Percentiles rank a stretch among this genome's conserved stretches.
Conservation (phyloP, 2,888 invertebrate species). For the Conchocele bisecta region DNA sequence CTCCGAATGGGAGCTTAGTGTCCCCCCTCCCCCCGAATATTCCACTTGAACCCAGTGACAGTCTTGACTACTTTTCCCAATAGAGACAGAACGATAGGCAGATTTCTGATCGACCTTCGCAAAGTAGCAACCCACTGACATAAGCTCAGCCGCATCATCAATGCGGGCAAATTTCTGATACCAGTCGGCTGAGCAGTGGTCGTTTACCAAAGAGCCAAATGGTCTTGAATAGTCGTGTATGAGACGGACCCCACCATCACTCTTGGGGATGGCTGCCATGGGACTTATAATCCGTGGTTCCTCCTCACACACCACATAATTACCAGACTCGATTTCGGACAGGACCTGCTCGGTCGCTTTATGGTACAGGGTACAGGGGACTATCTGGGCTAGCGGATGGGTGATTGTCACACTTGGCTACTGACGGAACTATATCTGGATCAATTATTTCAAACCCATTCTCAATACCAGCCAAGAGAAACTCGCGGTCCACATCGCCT, state of each 20-base stretch:
- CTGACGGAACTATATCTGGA: not conserved
- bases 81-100: constrained; percentile 12
- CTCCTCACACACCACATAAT: not conserved
- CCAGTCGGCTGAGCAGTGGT: not conserved
- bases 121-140: not conserved
- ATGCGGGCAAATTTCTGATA: constrained; percentile 17
- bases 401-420: not conserved
- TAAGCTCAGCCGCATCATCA: constrained; percentile 10
- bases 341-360: constrained; percentile 9
- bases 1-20: constrained; percentile 23
- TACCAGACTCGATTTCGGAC: constrained; percentile 10
- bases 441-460: constrained; percentile 31
- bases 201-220: constrained; percentile 1
- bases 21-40: not conserved
- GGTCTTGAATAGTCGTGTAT: constrained; percentile 17
- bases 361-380: constrained; percentile 3
- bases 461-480: constrained; percentile 25
- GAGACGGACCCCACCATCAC: constrained; percentile 9
- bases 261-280: constrained; percentile 5
- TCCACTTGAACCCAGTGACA: not conserved
- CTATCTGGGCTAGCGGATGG: not conserved
- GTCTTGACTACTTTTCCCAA: constrained; percentile 12
- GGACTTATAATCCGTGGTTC: constrained; percentile 8
- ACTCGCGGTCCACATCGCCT: not conserved
- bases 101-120: constrained; percentile 8